These are phyloP conservation scores for Erythrocercus mccallii DNA, from an alignment of 2,113 vertebrate genomes.

Conservation along the genomic window DNA sequence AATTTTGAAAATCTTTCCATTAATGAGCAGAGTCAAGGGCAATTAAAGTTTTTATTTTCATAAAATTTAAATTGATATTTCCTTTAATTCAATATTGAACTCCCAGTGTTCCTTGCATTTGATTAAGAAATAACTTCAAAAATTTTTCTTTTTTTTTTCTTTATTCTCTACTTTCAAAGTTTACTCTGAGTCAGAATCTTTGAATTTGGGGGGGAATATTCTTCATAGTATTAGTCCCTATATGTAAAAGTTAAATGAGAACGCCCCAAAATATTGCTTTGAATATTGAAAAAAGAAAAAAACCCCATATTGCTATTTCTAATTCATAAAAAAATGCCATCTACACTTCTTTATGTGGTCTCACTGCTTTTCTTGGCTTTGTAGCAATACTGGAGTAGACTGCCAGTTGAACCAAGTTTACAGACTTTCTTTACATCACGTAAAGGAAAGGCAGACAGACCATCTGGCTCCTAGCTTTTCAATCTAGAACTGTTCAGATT, in stretches of 20 bases:
- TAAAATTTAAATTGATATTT: background rate
- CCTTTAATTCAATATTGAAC: background rate
- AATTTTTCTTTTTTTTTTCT: fast-evolving
- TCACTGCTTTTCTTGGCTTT: background rate
- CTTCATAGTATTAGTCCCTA: background rate
- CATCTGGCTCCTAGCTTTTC: background rate
- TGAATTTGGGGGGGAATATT: background rate
- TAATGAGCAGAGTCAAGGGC: background rate
- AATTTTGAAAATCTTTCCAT: background rate
- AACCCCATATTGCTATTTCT: fast-evolving
- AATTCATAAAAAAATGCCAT: background rate
- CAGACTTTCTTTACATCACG: background rate
- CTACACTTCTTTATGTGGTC: background rate
- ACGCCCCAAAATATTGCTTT: fast-evolving
- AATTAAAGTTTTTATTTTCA: background rate
- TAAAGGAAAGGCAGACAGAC: background rate
- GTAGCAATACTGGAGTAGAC: background rate
- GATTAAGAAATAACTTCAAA: background rate
- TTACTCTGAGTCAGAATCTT: background rate
- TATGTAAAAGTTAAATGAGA: background rate
- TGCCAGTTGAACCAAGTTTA: background rate
- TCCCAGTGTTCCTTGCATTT: background rate
- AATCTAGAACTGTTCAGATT: background rate
- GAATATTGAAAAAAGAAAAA: background rate
- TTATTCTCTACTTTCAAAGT: background rate